Conservation (phyloP, 2,113 vertebrate species). For the Tursiops truncatus region DNA sequence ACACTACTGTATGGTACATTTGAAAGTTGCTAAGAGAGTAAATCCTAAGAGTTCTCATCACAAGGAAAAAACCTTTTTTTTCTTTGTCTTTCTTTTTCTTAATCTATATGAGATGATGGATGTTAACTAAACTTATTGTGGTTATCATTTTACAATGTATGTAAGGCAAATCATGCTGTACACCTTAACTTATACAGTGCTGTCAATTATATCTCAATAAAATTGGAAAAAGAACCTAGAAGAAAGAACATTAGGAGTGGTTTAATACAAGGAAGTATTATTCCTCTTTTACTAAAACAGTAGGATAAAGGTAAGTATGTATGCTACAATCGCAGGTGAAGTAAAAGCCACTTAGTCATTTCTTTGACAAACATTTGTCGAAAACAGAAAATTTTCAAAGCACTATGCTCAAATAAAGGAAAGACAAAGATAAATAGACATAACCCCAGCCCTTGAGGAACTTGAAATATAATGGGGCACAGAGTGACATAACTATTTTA, state of each 20-base stretch:
- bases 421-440: neutral
- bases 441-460: neutral
- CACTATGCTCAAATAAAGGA: neutral
- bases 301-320: neutral
- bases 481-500: neutral
- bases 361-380: neutral
- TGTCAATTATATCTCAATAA: neutral
- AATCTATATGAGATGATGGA: neutral
- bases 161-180: neutral
- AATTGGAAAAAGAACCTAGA: neutral
- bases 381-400: conserved; percentile 34
- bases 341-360: neutral
- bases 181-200: neutral
- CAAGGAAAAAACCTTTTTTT: neutral
- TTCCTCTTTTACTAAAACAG: conserved; percentile 11
- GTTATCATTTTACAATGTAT: neutral
- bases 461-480: neutral
- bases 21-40: neutral
- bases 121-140: neutral
- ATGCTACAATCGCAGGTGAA: neutral
- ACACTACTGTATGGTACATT: neutral
- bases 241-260: neutral
- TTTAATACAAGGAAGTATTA: neutral
- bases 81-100: neutral
- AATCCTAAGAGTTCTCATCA: neutral